Conservation (phyloP, 2,888 invertebrate genomes). For the Drosophila formosana region DNA sequence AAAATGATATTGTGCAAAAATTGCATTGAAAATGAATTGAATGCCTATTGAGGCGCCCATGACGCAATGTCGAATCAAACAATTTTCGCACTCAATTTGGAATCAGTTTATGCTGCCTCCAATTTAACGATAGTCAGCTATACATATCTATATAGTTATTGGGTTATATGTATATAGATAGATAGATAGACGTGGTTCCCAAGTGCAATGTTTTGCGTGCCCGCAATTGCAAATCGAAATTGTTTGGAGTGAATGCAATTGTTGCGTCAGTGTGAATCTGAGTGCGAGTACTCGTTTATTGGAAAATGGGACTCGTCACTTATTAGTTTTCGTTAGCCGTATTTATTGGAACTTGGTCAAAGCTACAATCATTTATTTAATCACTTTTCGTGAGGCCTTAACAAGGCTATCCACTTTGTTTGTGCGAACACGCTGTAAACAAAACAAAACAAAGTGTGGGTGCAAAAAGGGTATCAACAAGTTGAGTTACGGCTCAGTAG, state of each 20-base stretch:
- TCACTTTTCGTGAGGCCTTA: slow-evolving; percentile 16
- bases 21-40: slow-evolving; percentile 39
- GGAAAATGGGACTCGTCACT: slow-evolving; percentile 31
- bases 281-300: slow-evolving; percentile 12
- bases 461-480: neutral
- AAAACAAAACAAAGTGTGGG: neutral
- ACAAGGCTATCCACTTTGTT: slow-evolving; percentile 10
- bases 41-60: slow-evolving; percentile 45
- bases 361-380: slow-evolving; percentile 39
- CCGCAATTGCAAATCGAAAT: slow-evolving; percentile 27
- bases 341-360: slow-evolving; percentile 43
- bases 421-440: neutral
- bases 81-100: slow-evolving; percentile 24
- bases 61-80: slow-evolving; percentile 28
- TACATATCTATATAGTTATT: slow-evolving; percentile 2
- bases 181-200: slow-evolving; percentile 17
- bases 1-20: slow-evolving; percentile 20
- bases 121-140: slow-evolving; percentile 8
- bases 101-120: slow-evolving; percentile 30
- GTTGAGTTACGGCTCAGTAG: slow-evolving; percentile 13
- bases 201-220: slow-evolving; percentile 52
- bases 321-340: slow-evolving; percentile 12
- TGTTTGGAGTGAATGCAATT: slow-evolving; percentile 36
- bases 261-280: slow-evolving; percentile 2
- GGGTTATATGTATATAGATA: slow-evolving; percentile 2